Base-by-base conservation (phyloP, 2,113 vertebrate species). In the Muscicapa adusta region DNA sequence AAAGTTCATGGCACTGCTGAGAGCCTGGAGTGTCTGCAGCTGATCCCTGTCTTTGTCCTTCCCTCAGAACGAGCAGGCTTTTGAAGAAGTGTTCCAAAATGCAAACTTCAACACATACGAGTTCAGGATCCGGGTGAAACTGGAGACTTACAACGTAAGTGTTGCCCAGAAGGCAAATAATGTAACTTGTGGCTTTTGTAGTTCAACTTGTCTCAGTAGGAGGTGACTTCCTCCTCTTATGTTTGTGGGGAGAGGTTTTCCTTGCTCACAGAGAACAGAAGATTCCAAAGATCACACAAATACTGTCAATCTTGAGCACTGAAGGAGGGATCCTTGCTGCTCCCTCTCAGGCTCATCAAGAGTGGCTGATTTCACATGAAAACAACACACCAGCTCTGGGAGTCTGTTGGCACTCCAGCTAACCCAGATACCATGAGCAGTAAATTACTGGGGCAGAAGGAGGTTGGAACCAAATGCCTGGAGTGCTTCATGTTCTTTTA, bases 81-180 rank as follows among this genome's bases (percentile, higher is more conserved):
- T 99, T 85, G 99, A 99, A 22, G 99, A 99, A 88, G 93, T 99
- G 89, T 99, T 99, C 96, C 99, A 99, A 75, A 98, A 98, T 51
- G 99, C 99, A 96, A 99, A 98, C 97, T 99, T 99, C 96, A 98
- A 98, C 78, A 98, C 98, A 0, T 99, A 98, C 6, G 97, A 98
- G 43, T 99, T 99, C 98, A 98, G 96, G 75, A 98, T 98, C 97
- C 95, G 99, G 93, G 98, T 99, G 83, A 99, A 99, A 92, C 96
- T 99, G 62, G 99, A 99, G 97, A 99, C 98, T 2, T 99, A 99
- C 96, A 99, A 99, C 3, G 99, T 99, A 96, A 99, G 99, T 98
- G 72, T 50, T 25, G 50, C 62, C 47, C 51, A 17, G 20, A 48
- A 51, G 5, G 38, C 67, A 60, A 43, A 34, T 33, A 10, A 28